phyloP scores from a whole-genome alignment of 2,888 invertebrate genomes.

The Tillus elongatus region DNA sequence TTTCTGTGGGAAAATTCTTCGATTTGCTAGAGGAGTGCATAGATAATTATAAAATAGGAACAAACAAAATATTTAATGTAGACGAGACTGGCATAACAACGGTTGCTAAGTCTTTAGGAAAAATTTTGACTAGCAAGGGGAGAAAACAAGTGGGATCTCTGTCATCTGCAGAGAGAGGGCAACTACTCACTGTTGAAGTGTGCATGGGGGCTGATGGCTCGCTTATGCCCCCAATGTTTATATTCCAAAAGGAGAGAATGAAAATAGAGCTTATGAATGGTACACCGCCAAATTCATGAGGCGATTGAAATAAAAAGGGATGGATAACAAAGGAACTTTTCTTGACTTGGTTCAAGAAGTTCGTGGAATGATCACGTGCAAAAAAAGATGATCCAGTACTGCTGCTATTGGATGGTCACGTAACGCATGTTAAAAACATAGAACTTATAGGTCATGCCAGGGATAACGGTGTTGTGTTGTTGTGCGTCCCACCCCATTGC shows the following conservation, averaged over 20 bases:
- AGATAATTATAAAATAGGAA: conserved; percentile 16
- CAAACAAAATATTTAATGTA: conserved; percentile 22
- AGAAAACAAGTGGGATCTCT: conserved; percentile 8
- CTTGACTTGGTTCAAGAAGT: conserved; percentile 23
- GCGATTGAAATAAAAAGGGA: conserved; percentile 21
- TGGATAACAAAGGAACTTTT: conserved; percentile 26
- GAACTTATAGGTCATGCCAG: conserved; percentile 22
- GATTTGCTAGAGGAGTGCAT: too few relatives aligned
- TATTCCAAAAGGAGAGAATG: conserved; percentile 22
- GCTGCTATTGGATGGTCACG: too few relatives aligned
- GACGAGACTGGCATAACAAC: conserved; percentile 24
- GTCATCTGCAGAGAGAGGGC: too few relatives aligned
- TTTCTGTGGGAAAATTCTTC: too few relatives aligned
- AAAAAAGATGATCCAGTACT: conserved; percentile 23
- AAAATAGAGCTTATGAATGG: too few relatives aligned
- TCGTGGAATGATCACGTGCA: conserved; percentile 22
- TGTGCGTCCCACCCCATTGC: conserved; percentile 27
- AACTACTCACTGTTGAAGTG: conserved; percentile 23
- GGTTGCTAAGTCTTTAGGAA: conserved; percentile 17
- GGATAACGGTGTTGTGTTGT: conserved; percentile 22
- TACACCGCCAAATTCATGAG: too few relatives aligned
- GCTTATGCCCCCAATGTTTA: conserved; percentile 22
- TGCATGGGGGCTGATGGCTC: too few relatives aligned
- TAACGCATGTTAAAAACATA: conserved; percentile 24
- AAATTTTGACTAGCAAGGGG: conserved; percentile 13